Conservation (phyloP, 2,888 invertebrate genomes). For the Thysanoteuthis rhombus region DNA sequence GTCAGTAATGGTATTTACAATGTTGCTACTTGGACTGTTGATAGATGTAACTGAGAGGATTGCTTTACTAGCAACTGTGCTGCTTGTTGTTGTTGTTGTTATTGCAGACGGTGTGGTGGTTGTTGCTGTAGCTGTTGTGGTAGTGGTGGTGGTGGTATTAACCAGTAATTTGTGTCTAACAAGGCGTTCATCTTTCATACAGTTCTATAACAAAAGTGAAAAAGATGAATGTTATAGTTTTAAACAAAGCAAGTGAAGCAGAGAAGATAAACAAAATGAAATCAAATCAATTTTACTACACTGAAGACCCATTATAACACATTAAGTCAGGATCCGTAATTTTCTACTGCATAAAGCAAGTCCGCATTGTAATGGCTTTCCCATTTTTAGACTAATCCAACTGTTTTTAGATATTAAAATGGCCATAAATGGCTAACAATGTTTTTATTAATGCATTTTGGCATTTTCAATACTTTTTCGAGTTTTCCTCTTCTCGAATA, state of each 20-base stretch:
- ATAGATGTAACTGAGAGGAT: not conserved
- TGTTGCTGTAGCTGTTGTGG: not conserved
- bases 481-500: no score
- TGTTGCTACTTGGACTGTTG: not conserved
- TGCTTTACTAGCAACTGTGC: not conserved
- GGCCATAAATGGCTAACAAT: no score
- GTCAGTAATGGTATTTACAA: not conserved
- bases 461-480: no score
- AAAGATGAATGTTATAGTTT: not conserved
- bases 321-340: no score
- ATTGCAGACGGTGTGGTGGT: not conserved
- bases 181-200: not conserved
- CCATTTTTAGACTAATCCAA: no score
- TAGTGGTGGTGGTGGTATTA: not conserved
- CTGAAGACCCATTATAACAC: no score
- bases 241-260: not conserved
- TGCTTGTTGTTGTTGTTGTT: not conserved
- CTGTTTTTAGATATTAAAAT: no score
- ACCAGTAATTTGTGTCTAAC: not conserved
- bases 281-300: no score
- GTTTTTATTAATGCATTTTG: no score
- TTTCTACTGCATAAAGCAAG: no score
- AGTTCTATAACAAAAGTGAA: not conserved
- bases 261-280: not conserved
- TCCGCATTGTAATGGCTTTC: no score